Evolutionary conservation across 30 jellyfish, hydroid and myxozoan genomes (phyloP).

Genomic region (Aurelia sp.): DNA sequence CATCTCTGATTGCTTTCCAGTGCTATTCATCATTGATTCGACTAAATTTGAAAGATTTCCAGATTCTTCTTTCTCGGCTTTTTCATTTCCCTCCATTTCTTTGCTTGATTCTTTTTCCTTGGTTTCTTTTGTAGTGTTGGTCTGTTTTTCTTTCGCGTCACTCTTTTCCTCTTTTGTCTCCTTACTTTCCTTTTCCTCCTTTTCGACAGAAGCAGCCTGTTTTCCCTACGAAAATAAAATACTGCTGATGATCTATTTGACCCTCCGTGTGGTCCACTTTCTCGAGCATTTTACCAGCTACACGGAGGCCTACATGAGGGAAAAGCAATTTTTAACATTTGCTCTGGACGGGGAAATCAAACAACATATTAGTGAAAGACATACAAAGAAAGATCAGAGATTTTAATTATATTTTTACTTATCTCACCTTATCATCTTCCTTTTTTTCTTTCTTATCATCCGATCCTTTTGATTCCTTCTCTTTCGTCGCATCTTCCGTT

Average conservation of each 20-base stretch:
- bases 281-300: too few species aligned
- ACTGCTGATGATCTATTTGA: too few species aligned
- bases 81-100: constrained; percentile 7
- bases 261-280: too few species aligned
- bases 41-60: constrained; percentile 12
- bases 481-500: constrained; percentile 9
- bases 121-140: constrained; percentile 21
- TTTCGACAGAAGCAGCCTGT: background rate
- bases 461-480: constrained; percentile 4
- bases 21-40: constrained; percentile 50
- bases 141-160: background rate
- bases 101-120: constrained; percentile 10
- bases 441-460: constrained; percentile 1
- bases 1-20: constrained; percentile 67
- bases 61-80: constrained; percentile 21
- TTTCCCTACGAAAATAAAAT: background rate
- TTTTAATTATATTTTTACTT: too few species aligned
- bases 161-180: constrained; percentile 7
- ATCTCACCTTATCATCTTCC: background rate
- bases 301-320: too few species aligned
- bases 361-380: too few species aligned
- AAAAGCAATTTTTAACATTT: too few species aligned
- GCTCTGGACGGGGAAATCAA: too few species aligned
- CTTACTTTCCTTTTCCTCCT: background rate
- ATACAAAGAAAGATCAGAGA: too few species aligned